Conservation (phyloP, 1,140 invertebrate species). For the Argopecten irradians region DNA sequence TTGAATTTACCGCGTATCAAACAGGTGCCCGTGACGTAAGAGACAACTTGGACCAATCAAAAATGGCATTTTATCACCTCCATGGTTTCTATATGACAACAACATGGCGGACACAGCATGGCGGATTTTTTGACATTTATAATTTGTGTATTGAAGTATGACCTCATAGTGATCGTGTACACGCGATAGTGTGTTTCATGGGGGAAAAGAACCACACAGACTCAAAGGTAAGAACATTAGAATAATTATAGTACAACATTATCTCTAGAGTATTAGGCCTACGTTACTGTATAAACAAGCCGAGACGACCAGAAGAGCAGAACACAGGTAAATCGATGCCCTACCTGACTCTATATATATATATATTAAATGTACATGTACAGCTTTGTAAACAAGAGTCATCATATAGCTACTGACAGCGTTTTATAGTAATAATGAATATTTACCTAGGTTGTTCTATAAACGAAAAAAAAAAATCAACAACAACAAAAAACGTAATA, state of each 20-base stretch:
- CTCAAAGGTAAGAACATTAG: background rate
- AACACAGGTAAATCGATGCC: background rate
- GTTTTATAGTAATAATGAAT: no score
- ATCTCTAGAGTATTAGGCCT: background rate
- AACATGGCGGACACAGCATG: conserved; percentile 3
- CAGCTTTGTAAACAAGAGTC: background rate
- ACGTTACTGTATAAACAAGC: background rate
- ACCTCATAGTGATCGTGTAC: background rate
- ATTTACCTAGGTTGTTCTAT: no score
- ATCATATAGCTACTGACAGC: background rate
- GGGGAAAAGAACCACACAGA: conserved; percentile 7
- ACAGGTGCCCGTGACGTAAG: background rate
- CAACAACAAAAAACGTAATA: no score
- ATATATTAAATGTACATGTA: background rate
- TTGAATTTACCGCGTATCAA: background rate
- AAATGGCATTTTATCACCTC: background rate
- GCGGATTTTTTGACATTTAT: conserved; percentile 22
- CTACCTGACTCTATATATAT: no score
- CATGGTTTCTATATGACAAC: conserved; percentile 21
- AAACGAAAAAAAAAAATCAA: no score
- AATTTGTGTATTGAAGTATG: background rate
- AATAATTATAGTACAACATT: background rate
- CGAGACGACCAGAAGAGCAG: background rate
- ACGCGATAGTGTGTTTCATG: conserved; percentile 6
- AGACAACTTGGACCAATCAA: background rate